phyloP scores from a whole-genome alignment of 2,888 invertebrate genomes.

The Thalpophila matura region DNA sequence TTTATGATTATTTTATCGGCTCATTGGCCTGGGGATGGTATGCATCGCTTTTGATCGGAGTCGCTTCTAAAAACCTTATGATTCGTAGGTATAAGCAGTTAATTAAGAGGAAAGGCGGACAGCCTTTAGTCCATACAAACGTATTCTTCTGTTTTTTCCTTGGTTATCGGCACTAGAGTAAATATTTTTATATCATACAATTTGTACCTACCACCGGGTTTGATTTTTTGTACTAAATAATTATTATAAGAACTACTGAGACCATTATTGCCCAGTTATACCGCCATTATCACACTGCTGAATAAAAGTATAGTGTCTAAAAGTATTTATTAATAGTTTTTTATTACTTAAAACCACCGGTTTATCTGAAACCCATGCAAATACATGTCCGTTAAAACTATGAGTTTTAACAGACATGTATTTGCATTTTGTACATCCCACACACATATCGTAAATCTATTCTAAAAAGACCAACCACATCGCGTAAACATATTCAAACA shows the following conservation, averaged over 20 bases:
- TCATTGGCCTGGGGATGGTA: slow-evolving; percentile 40
- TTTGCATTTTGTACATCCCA: slow-evolving; percentile 20
- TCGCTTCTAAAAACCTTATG: not conserved
- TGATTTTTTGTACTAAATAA: too few species aligned
- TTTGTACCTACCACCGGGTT: too few species aligned
- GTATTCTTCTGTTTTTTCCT: too few species aligned
- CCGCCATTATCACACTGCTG: too few species aligned
- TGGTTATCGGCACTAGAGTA: too few species aligned
- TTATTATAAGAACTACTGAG: too few species aligned
- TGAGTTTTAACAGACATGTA: slow-evolving; percentile 5
- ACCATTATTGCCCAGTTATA: too few species aligned
- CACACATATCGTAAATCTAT: slow-evolving; percentile 45
- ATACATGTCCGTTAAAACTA: too few species aligned
- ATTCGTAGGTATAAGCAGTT: not conserved
- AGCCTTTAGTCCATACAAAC: too few species aligned
- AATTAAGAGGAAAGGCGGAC: too few species aligned
- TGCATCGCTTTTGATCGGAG: slow-evolving; percentile 22
- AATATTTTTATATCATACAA: too few species aligned
- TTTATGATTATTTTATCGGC: slow-evolving; percentile 58
- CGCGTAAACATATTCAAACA: slow-evolving; percentile 33
- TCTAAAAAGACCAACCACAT: slow-evolving; percentile 21
- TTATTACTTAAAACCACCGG: not conserved
- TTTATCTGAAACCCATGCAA: slow-evolving; percentile 11
- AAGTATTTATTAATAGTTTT: not conserved
- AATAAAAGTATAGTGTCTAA: too few species aligned